A percentile compares a stretch with the other conserved stretches of the same genome.
Conservation (phyloP, 1,140 invertebrate species). For the Diplogasteroides magnus region DNA sequence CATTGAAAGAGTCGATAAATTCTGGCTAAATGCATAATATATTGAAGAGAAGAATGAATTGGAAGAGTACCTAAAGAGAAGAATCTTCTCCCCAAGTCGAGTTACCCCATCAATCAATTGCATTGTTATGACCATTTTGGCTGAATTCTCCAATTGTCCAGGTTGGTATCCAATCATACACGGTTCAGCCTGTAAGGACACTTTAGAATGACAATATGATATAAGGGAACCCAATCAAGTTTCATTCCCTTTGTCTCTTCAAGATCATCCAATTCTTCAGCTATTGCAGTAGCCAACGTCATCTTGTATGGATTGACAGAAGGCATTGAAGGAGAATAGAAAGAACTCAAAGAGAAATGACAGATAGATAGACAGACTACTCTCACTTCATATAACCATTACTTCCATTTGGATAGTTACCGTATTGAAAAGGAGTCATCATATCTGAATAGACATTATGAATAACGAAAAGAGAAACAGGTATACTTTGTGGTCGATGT, state of each 20-base stretch:
- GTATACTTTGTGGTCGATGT: too few relatives aligned
- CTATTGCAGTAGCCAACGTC: constrained; percentile 1
- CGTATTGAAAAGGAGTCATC: too few relatives aligned
- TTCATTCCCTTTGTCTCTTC: constrained; percentile 1
- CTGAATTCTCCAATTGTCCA: constrained; percentile 82
- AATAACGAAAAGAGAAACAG: too few relatives aligned
- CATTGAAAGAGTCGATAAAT: constrained; percentile 88
- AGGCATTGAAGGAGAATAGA: neutral
- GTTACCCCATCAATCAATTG: constrained; percentile 85
- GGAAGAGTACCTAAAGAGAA: constrained; percentile 70
- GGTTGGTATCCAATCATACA: constrained; percentile 51
- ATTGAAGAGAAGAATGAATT: constrained; percentile 3
- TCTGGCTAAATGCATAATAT: constrained; percentile 68
- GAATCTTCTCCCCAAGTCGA: constrained; percentile 75
- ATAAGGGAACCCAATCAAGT: constrained; percentile 3
- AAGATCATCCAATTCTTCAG: constrained; percentile 1
- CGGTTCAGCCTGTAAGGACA: neutral
- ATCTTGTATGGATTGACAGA: neutral
- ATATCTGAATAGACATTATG: too few relatives aligned
- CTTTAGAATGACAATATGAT: constrained; percentile 6
- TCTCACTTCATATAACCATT: neutral
- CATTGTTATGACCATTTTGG: constrained; percentile 90
- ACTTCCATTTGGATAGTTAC: too few relatives aligned
- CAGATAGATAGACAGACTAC: too few relatives aligned
- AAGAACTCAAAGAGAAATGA: too few relatives aligned